A percentile compares a stretch with the other conserved stretches of the same genome.
These are phyloP conservation scores for Pristionchus japonicus DNA, from an alignment of 2,888 invertebrate species.

Conservation along the genomic window DNA sequence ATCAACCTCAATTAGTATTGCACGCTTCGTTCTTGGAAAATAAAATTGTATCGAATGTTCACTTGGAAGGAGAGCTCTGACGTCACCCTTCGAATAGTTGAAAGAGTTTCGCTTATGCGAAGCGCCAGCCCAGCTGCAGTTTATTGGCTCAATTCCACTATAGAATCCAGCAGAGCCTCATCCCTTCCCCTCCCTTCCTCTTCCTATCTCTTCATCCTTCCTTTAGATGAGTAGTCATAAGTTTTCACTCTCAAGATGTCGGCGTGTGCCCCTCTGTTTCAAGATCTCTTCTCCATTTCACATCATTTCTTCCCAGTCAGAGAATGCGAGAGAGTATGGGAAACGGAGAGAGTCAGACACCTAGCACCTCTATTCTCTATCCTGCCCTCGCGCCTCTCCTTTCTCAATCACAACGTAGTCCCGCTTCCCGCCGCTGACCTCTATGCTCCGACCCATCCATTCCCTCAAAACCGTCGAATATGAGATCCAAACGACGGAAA, in stretches of 20 bases:
- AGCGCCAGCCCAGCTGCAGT: neutral
- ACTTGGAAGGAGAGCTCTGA: too few species aligned
- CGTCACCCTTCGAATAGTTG: too few species aligned
- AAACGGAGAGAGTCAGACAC: neutral
- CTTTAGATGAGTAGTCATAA: neutral
- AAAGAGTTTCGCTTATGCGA: too few species aligned
- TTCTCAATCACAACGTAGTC: neutral
- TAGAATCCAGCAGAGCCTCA: neutral
- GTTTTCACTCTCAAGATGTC: neutral
- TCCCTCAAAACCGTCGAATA: constrained; percentile 28
- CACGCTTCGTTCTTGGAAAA: too few species aligned
- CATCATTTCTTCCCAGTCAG: neutral
- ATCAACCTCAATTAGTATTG: too few species aligned
- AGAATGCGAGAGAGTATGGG: neutral
- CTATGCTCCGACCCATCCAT: constrained; percentile 41
- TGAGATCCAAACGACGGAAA: neutral
- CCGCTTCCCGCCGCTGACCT: neutral
- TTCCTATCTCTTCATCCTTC: neutral
- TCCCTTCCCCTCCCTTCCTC: neutral
- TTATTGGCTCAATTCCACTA: neutral
- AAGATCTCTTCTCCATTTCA: neutral
- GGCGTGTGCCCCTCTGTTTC: neutral
- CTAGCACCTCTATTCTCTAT: neutral
- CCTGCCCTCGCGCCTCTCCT: neutral
- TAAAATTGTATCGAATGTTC: too few species aligned